These are phyloP conservation scores for Megaceryle maxima DNA, from an alignment of 2,113 vertebrate genomes.

Conservation along the genomic window DNA sequence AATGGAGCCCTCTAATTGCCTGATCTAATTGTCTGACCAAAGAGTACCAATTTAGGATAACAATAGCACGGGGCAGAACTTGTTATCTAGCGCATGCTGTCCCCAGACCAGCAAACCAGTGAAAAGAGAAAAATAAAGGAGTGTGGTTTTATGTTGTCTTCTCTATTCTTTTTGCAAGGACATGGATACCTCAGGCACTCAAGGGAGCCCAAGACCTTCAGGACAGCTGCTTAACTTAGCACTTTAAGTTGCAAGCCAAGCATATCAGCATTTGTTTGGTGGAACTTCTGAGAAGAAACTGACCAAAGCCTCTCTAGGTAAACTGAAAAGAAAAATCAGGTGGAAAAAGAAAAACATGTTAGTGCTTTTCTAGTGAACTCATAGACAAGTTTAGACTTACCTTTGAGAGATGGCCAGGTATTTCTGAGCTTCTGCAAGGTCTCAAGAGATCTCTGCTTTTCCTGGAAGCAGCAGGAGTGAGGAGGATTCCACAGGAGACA, in stretches of 20 bases:
- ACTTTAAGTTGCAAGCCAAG: conserved; percentile 7
- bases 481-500: not conserved
- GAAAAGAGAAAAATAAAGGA: conserved; percentile 26
- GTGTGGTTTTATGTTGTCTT: not conserved
- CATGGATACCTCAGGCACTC: conserved; percentile 32
- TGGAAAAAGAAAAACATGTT: not conserved
- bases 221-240: conserved; percentile 34
- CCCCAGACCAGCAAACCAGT: conserved; percentile 2
- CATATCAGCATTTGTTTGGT: not conserved
- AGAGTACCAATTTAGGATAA: conserved; percentile 44
- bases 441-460: not conserved
- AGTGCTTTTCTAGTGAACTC: conserved; percentile 10
- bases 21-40: conserved; percentile 27
- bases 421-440: conserved; percentile 3
- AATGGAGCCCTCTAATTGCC: conserved; percentile 6
- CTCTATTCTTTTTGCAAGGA: not conserved
- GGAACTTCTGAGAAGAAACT: not conserved
- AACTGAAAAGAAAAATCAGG: not conserved
- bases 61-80: conserved; percentile 24
- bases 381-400: not conserved
- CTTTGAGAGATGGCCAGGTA: conserved; percentile 10
- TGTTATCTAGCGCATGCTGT: conserved; percentile 34
- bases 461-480: not conserved
- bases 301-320: not conserved
- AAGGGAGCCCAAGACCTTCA: conserved; percentile 1